These are phyloP conservation scores for Cromileptes altivelis DNA, from an alignment of 2,113 vertebrate genomes.

Conservation along the genomic window DNA sequence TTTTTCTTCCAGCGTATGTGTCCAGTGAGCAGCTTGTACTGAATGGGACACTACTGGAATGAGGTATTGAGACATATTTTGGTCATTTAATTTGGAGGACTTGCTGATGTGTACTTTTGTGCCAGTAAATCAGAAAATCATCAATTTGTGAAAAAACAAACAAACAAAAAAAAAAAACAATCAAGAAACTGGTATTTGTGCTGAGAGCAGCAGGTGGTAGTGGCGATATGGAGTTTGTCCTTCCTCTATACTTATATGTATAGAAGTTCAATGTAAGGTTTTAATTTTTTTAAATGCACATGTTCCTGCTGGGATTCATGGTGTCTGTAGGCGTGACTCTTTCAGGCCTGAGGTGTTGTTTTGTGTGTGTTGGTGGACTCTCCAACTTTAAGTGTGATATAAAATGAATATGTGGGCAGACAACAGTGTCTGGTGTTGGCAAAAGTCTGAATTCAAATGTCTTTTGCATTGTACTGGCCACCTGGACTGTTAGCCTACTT, in stretches of 20 bases:
- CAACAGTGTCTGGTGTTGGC: conserved; percentile 32
- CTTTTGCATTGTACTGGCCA: conserved; percentile 47
- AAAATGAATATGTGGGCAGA: conserved; percentile 56
- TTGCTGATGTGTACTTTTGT: neutral
- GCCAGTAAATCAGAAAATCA: neutral
- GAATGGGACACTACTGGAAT: neutral
- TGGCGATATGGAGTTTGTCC: neutral
- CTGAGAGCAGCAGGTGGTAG: conserved; percentile 3
- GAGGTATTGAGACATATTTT: neutral
- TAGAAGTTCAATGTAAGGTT: neutral
- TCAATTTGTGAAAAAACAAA: neutral
- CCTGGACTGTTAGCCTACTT: conserved; percentile 49
- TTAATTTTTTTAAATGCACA: neutral
- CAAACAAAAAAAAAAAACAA: neutral
- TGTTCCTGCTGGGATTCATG: conserved; percentile 30
- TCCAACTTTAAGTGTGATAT: conserved; percentile 56
- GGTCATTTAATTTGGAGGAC: neutral
- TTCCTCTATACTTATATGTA: neutral
- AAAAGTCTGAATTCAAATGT: conserved; percentile 30
- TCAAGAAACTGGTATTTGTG: neutral
- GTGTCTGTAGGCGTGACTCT: conserved; percentile 54
- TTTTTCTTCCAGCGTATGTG: no score
- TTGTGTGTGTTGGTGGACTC: conserved; percentile 44
- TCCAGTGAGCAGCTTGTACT: neutral
- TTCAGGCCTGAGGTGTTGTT: conserved; percentile 54